These are phyloP conservation scores for Tachyglossus aculeatus DNA, from an alignment of 2,797 vertebrate species.

Conservation along the genomic window DNA sequence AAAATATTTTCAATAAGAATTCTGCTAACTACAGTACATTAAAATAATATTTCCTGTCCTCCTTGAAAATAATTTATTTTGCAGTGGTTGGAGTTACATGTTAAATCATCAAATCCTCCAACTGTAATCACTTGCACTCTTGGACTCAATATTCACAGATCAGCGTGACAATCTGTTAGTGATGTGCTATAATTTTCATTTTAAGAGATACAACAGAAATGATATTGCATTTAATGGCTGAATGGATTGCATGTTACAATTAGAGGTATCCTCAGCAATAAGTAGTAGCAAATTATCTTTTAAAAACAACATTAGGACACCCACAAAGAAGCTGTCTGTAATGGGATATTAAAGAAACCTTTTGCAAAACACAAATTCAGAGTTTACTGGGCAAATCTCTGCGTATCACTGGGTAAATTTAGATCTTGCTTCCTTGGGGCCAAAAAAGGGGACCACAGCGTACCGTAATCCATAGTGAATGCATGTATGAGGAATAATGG, in stretches of 20 bases:
- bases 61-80: conserved; percentile 14
- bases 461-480: not conserved
- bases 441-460: conserved; percentile 39
- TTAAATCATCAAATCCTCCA: conserved; percentile 9
- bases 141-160: conserved; percentile 31
- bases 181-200: conserved; percentile 53
- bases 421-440: conserved; percentile 23
- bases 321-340: conserved; percentile 9
- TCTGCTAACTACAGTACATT: not conserved
- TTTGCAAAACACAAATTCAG: not conserved
- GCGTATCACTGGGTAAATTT: conserved; percentile 14
- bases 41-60: not conserved
- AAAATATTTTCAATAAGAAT: not conserved
- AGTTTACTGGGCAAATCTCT: conserved; percentile 16
- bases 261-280: conserved; percentile 45
- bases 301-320: conserved; percentile 54
- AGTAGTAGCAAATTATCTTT: conserved; percentile 49
- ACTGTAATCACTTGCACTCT: conserved; percentile 33
- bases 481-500: conserved; percentile 28
- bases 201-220: conserved; percentile 46
- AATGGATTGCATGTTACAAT: conserved; percentile 40
- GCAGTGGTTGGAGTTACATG: not conserved
- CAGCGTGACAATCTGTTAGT: conserved; percentile 31
- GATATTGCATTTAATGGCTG: conserved; percentile 47
- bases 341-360: conserved; percentile 23